Evolutionary conservation across 2,888 invertebrate species (phyloP).

Genomic region (Nudaria mundana): DNA sequence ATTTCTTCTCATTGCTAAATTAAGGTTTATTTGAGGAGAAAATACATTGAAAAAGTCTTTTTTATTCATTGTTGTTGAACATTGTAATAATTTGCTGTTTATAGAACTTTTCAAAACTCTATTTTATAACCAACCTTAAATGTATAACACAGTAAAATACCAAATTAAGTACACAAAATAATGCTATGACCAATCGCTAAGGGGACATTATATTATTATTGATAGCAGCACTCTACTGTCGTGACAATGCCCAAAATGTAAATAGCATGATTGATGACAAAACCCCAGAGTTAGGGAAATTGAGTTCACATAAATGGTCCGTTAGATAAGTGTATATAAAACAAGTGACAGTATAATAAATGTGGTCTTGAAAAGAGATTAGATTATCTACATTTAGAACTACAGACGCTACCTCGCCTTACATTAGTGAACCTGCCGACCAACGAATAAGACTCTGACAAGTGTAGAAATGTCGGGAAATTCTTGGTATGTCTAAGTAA

Average conservation of each 20-base stretch:
- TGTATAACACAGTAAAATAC: too few species aligned
- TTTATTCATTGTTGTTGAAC: neutral
- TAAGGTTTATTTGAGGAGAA: neutral
- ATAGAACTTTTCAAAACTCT: too few species aligned
- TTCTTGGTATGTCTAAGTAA: too few species aligned
- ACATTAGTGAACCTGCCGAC: too few species aligned
- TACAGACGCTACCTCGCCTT: too few species aligned
- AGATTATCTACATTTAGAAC: too few species aligned
- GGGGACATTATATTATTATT: conserved; percentile 24
- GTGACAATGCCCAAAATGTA: conserved; percentile 30
- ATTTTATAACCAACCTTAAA: too few species aligned
- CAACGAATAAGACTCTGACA: too few species aligned
- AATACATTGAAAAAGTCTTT: neutral
- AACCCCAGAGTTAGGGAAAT: conserved; percentile 24
- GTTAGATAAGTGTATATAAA: conserved; percentile 13
- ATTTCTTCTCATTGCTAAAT: neutral
- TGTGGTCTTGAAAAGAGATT: too few species aligned
- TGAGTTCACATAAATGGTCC: conserved; percentile 15
- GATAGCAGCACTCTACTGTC: conserved; percentile 28
- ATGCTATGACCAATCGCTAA: conserved; percentile 7
- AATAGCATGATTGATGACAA: conserved; percentile 36
- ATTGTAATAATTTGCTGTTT: too few species aligned
- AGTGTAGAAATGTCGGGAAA: too few species aligned
- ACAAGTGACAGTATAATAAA: conserved; percentile 13
- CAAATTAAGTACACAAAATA: neutral